Conservation (phyloP, 2,888 invertebrate species). For the Pammene fasciana region DNA sequence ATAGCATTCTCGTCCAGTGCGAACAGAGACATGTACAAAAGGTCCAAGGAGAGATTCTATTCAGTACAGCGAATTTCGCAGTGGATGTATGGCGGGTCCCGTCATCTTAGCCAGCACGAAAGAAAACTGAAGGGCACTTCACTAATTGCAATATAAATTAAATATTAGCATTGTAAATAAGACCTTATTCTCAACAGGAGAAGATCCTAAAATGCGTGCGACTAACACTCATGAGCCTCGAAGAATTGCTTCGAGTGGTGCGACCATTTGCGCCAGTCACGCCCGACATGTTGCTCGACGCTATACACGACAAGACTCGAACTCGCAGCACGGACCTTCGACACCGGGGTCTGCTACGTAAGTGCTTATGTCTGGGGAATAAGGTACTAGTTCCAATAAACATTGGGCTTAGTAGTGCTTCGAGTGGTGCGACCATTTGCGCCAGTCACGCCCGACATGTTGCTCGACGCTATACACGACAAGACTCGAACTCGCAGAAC, state of each 20-base stretch:
- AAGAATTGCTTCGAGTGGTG: slow-evolving; percentile 94
- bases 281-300: slow-evolving; percentile 96
- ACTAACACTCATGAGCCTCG: slow-evolving; percentile 93
- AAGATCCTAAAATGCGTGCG: slow-evolving; percentile 87
- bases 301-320: slow-evolving; percentile 93
- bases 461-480: slow-evolving; percentile 97
- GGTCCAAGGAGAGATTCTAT: too few species aligned
- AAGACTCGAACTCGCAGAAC: slow-evolving; percentile 90
- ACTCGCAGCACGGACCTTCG: slow-evolving; percentile 90
- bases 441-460: slow-evolving; percentile 93
- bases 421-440: slow-evolving; percentile 94
- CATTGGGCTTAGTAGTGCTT: slow-evolving; percentile 85
- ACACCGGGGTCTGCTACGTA: slow-evolving; percentile 92
- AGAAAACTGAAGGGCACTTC: too few species aligned
- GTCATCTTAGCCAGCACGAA: too few species aligned
- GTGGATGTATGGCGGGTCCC: too few species aligned
- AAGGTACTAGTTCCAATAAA: too few species aligned
- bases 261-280: slow-evolving; percentile 93
- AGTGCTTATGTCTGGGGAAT: slow-evolving; percentile 52
- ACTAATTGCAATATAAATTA: too few species aligned
- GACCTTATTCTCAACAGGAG: slow-evolving; percentile 54
- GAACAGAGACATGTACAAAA: too few species aligned
- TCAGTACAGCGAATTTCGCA: too few species aligned
- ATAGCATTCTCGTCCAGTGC: too few species aligned
- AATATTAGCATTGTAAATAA: too few species aligned